Evolutionary conservation across 2,797 vertebrate species (phyloP).

Genomic region (Sebastolobus alascanus): DNA sequence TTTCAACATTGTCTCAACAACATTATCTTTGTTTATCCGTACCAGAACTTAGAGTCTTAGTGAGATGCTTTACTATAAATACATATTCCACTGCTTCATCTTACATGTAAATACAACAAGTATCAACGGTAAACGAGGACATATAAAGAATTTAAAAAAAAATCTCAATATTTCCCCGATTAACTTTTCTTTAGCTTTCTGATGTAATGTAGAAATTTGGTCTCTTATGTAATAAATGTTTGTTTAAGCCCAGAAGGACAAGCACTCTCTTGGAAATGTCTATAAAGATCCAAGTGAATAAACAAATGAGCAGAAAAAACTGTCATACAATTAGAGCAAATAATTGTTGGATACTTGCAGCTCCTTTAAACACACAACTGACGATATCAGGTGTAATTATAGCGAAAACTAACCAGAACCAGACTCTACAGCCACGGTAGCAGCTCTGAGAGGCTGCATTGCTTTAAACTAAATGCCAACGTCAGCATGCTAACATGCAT

Average conservation of each 20-base stretch:
- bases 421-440: background rate
- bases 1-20: conserved; percentile 53
- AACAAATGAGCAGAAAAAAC: background rate
- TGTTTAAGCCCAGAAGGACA: background rate
- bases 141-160: background rate
- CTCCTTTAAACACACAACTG: background rate
- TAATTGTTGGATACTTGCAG: background rate
- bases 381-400: background rate
- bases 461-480: background rate
- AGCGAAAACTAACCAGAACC: background rate
- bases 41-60: conserved; percentile 24
- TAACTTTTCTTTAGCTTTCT: background rate
- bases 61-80: conserved; percentile 26
- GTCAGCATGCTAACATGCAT: background rate
- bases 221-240: background rate
- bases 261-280: background rate
- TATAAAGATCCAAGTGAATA: background rate
- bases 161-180: background rate
- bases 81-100: background rate
- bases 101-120: conserved; percentile 25
- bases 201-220: background rate
- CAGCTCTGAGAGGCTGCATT: background rate
- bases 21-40: conserved; percentile 55
- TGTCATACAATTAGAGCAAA: background rate
- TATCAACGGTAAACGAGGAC: background rate